Evolutionary conservation across 2,888 invertebrate species (phyloP), one percentile per base, ranked within the genome.

Genomic region (Aphrophora alni): DNA sequence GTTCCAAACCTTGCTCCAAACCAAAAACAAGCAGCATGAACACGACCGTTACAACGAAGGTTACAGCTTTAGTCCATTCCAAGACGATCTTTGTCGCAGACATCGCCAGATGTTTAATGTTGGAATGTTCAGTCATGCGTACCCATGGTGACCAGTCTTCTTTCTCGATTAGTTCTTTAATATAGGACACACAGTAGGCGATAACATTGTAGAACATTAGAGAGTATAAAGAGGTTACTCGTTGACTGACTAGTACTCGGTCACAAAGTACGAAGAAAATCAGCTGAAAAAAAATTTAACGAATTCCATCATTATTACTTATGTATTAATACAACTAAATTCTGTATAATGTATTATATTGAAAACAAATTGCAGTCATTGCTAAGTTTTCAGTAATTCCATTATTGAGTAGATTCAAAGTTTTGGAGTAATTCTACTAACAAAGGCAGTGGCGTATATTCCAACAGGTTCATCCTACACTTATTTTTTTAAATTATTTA

Each of bases 181-280:
- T 92, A 88, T 95, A 95, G 84, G 92, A 91, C 14, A 94, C 92
- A 85, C 94, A 94, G 88, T 95, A 95, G 0, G 95, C 93, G 83
- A 94, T 90, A 8, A 95, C 95, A 88, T 95, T 95, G 90, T 94
- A 95, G 89, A 95, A 95, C 93, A 95, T 93, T 24, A 95, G 89
- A 0, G 94, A 93, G 88, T 95, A 95, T 27, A 95, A 90, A 70
- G 93, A 92, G 0, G 94, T 94, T 68, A 94, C 90, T 85, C 90
- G 88, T 83, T 89, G 87, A 85, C 89, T 87, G 44, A 92, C 89
- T 38, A 95, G 88, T 38, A 93, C 90, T 27, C 92, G 90, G 86
- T 95, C 94, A 86, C 94, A 94, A 78, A 94, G 90, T 84, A 93
- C 92, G 88, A 95, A 92, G 89, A 95, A 93, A 83, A 94, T 89